A percentile compares a stretch with the other conserved stretches of the same genome.
These are phyloP conservation scores for Lagopus leucura DNA, from an alignment of 2,113 vertebrate genomes.

Conservation along the genomic window DNA sequence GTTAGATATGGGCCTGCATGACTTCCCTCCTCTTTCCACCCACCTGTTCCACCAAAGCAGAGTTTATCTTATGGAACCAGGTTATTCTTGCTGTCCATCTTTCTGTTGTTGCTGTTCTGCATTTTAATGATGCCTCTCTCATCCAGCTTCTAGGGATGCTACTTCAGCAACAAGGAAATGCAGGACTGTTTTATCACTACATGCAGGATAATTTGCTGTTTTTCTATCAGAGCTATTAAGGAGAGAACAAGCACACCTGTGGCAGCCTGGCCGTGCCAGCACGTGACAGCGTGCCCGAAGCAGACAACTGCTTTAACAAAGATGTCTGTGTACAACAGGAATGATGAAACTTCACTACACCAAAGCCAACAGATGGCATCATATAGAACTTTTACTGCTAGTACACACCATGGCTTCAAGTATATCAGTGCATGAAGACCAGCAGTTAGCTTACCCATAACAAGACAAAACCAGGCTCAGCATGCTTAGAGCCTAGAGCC, in stretches of 20 bases:
- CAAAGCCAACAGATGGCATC: background rate
- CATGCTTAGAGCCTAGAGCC: background rate
- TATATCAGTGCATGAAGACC: accelerated
- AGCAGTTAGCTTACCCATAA: background rate
- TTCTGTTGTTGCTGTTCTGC: background rate
- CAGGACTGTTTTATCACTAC: background rate
- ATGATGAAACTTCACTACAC: background rate
- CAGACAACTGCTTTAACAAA: conserved; percentile 13
- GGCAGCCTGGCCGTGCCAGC: too few species aligned
- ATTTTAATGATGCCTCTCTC: background rate
- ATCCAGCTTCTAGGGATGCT: background rate
- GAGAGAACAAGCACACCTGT: background rate
- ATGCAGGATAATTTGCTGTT: background rate
- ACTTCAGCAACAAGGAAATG: background rate
- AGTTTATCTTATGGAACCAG: background rate
- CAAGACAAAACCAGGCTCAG: background rate
- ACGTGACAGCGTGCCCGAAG: background rate
- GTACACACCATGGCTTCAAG: background rate
- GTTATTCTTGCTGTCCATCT: background rate
- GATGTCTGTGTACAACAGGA: background rate
- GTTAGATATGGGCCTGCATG: background rate
- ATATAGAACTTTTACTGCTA: background rate
- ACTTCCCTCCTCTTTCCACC: background rate
- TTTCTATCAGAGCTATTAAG: background rate
- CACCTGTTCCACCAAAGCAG: background rate